These are phyloP conservation scores for Sphaerolaimus hirsutus DNA, from an alignment of 2,888 invertebrate species.

Conservation along the genomic window DNA sequence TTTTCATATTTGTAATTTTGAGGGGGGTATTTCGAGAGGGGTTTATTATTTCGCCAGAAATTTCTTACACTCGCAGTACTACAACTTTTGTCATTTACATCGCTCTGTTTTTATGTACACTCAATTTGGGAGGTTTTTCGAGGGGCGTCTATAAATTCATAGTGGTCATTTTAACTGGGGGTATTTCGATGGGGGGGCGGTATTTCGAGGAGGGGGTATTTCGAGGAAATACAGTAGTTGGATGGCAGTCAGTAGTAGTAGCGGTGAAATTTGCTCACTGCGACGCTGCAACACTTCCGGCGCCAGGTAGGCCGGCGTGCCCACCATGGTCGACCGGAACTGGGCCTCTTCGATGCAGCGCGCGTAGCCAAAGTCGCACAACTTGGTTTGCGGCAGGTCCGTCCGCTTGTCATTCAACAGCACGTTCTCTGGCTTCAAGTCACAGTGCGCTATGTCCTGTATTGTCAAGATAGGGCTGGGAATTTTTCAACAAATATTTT, in stretches of 20 bases:
- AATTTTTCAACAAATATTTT: conserved; percentile 35
- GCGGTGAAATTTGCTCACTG: conserved; percentile 26
- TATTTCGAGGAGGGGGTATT: no score
- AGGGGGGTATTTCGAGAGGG: no score
- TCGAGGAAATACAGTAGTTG: background rate
- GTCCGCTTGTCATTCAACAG: conserved; percentile 18
- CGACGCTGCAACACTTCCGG: conserved; percentile 92
- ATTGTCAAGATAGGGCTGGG: no score
- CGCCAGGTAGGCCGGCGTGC: conserved; percentile 37
- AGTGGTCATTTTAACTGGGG: no score
- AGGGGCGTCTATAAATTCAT: no score
- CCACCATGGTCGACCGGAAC: conserved; percentile 23
- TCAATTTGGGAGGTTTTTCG: no score
- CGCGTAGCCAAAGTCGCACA: conserved; percentile 25
- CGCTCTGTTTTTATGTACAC: no score
- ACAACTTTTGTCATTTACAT: no score
- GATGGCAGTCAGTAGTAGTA: background rate
- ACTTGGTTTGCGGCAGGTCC: conserved; percentile 23
- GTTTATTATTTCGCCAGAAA: no score
- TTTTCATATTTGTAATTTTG: no score
- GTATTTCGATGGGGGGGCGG: no score
- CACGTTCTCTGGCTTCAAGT: conserved; percentile 24
- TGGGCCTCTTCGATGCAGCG: conserved; percentile 19
- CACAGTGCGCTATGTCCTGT: conserved; percentile 16
- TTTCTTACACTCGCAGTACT: no score